Percentiles rank a stretch among this genome's conserved stretches.
These are phyloP conservation scores for Parnassius mnemosyne DNA, from an alignment of 2,888 invertebrate species.

Conservation along the genomic window DNA sequence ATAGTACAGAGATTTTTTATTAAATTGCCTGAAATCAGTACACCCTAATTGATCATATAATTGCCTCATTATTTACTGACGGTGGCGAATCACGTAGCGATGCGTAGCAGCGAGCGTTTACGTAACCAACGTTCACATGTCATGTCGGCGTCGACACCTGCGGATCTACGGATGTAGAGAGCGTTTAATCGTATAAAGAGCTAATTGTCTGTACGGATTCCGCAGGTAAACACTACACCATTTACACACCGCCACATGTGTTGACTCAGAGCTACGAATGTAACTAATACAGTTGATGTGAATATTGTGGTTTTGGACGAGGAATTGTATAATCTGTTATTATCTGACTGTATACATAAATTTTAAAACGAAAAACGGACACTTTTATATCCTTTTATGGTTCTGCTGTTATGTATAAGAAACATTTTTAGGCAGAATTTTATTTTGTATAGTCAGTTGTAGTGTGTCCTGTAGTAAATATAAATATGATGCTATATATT, in stretches of 20 bases:
- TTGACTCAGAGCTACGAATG: conserved; percentile 35
- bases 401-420: no score
- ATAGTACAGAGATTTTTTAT: no score
- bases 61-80: conserved; percentile 31
- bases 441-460: no score
- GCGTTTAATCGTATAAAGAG: conserved; percentile 74
- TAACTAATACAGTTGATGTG: conserved; percentile 6
- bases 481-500: no score
- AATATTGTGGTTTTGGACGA: neutral
- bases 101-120: conserved; percentile 35
- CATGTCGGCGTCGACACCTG: conserved; percentile 58
- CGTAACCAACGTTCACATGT: conserved; percentile 43
- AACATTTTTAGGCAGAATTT: no score
- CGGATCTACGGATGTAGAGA: conserved; percentile 53
- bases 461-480: no score
- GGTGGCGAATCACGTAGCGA: conserved; percentile 27
- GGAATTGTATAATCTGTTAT: neutral
- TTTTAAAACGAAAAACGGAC: no score
- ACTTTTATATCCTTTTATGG: no score
- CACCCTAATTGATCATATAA: conserved; percentile 30
- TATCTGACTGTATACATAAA: neutral
- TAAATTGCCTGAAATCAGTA: conserved; percentile 5
- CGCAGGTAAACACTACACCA: conserved; percentile 73
- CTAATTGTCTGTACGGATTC: conserved; percentile 78
- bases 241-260: conserved; percentile 49